Conservation (phyloP, 1,140 invertebrate genomes). For the Heliconius melpomene region DNA sequence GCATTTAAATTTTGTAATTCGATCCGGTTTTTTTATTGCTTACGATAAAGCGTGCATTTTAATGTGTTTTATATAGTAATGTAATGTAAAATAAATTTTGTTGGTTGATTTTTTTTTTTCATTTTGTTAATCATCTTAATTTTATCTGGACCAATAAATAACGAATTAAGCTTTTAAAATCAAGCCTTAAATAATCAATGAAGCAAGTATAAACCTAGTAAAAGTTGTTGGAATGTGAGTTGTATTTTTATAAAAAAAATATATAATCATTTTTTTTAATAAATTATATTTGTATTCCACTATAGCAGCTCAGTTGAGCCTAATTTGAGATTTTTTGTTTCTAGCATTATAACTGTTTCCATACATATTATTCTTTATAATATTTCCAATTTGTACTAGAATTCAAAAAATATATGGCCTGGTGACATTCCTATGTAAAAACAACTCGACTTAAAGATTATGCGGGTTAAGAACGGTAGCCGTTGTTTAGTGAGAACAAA, state of each 20-base stretch:
- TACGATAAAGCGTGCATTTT: neutral
- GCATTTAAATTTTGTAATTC: neutral
- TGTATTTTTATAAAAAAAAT: no score
- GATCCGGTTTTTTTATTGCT: neutral
- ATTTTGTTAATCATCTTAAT: constrained; percentile 5
- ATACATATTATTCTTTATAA: neutral
- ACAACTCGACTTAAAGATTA: constrained; percentile 17
- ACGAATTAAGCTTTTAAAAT: neutral
- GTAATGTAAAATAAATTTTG: neutral
- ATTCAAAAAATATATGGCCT: neutral
- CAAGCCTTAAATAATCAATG: neutral
- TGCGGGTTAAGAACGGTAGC: constrained; percentile 17
- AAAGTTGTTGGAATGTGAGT: neutral
- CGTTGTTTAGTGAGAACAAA: constrained; percentile 20
- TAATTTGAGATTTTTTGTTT: no score
- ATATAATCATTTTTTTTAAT: no score
- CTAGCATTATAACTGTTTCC: no score
- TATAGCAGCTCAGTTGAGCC: no score
- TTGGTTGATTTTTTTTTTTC: neutral
- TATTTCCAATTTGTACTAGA: neutral
- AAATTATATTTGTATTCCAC: no score
- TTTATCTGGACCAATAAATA: neutral
- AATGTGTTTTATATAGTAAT: constrained; percentile 6
- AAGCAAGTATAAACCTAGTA: neutral
- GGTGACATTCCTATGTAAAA: neutral